Percentiles rank a stretch among this genome's conserved stretches.
These are phyloP conservation scores for Monochamus saltuarius DNA, from an alignment of 1,140 invertebrate species.

Conservation along the genomic window DNA sequence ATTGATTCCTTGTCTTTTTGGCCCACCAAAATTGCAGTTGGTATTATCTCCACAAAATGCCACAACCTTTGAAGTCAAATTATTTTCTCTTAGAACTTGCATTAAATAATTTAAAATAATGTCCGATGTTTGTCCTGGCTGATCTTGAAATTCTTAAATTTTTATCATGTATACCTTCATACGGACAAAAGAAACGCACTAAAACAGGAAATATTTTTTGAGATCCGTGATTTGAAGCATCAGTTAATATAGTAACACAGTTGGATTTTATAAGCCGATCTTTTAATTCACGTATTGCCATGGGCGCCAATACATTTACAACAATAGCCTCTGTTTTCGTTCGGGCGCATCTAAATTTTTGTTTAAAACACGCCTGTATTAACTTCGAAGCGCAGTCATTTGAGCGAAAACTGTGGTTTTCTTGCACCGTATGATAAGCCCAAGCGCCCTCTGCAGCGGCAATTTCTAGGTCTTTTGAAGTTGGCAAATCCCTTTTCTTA, in stretches of 20 bases:
- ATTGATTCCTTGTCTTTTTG: constrained; percentile 15
- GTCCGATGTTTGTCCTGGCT: constrained; percentile 26
- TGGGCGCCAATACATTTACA: background rate
- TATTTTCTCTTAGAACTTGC: constrained; percentile 24
- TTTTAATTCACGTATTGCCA: constrained; percentile 36
- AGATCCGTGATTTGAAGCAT: constrained; percentile 39
- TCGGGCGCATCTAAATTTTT: constrained; percentile 40
- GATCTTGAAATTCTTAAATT: constrained; percentile 40
- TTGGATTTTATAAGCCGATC: constrained; percentile 35
- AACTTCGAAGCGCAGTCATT: constrained; percentile 43
- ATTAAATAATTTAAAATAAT: constrained; percentile 21
- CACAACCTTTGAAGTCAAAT: constrained; percentile 27
- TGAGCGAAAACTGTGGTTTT: constrained; percentile 45
- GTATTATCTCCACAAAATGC: constrained; percentile 34
- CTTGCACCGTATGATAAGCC: constrained; percentile 42
- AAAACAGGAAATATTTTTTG: constrained; percentile 39
- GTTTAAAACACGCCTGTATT: constrained; percentile 38
- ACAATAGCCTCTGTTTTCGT: constrained; percentile 26
- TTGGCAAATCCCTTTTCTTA: too few species aligned
- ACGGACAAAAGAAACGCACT: constrained; percentile 39
- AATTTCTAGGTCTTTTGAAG: constrained; percentile 30
- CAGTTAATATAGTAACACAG: constrained; percentile 35
- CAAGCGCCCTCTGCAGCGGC: constrained; percentile 37
- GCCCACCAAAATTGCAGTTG: constrained; percentile 28
- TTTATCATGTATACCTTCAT: constrained; percentile 40